A percentile compares a stretch with the other conserved stretches of the same genome.
phyloP scores from a whole-genome alignment of 2,113 vertebrate species.

The Emydocephalus ijimae region DNA sequence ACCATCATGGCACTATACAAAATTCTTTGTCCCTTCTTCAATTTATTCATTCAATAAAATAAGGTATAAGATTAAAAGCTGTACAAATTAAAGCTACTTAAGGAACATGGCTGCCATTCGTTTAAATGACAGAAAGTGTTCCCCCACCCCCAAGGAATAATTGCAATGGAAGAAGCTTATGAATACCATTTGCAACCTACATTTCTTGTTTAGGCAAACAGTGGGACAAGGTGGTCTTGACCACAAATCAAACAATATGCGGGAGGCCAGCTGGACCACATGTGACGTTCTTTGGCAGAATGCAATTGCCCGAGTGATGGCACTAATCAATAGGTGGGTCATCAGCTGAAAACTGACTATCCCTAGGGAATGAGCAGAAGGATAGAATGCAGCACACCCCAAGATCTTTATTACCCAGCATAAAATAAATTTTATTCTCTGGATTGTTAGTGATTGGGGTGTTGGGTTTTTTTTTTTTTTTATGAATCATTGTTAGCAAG shows the following conservation, averaged over 20 bases:
- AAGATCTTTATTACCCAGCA: not conserved
- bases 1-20: not conserved
- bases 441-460: rapidly evolving
- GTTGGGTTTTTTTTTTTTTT: not conserved
- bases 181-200: not conserved
- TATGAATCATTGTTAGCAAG: not conserved
- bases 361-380: not conserved
- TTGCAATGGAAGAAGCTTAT: not conserved
- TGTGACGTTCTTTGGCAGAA: not conserved
- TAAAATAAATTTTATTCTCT: not conserved
- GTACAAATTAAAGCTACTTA: not conserved
- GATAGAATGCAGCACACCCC: not conserved
- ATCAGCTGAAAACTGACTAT: not conserved
- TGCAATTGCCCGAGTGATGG: rapidly evolving
- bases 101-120: not conserved
- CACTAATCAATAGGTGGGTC: rapidly evolving
- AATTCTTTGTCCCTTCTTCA: not conserved
- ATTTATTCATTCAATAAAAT: not conserved
- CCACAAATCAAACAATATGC: not conserved
- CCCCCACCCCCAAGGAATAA: too few species aligned
- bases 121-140: not conserved
- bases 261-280: not conserved
- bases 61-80: not conserved
- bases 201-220: not conserved
- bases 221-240: too few species aligned